Evolutionary conservation across 2,888 invertebrate genomes (phyloP), one percentile per base, ranked within the genome.

Genomic region (Trissonchulus latispiculum): DNA sequence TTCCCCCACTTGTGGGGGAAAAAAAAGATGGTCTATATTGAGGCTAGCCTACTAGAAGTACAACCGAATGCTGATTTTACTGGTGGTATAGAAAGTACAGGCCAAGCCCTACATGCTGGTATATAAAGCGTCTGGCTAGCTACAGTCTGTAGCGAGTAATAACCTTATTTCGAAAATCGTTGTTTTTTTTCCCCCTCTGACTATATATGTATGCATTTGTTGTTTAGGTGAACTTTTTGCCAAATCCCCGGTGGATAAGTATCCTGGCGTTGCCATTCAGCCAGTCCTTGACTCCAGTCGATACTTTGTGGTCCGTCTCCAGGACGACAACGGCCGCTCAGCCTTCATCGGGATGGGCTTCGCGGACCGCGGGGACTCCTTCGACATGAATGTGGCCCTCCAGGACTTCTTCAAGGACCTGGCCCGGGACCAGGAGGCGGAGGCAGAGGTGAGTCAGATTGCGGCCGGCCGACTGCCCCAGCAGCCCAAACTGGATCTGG

Each of bases 341-440:
- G 99, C 97, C 29, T 99, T 94, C 83, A 92, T 99, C 82, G 99
- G 99, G 0, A 88, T 97, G 72, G 99, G 99, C 18, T 99, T 97
- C 86, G 91, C 93, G 0, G 99, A 99, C 84, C 88, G 99, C 78
- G 93, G 95, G 32, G 99, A 99, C 85, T 95, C 97, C 69, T 99
- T 99, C 86, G 99, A 99, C 86, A 87, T 99, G 76, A 97, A 99
- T 86, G 99, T 99, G 36, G 91, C 97, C 61, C 87, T 99, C 72
- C 99, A 97, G 87, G 95, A 96, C 84, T 95, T 96, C 84, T 97
- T 97, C 83, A 97, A 97, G 86, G 86, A 78, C 80, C 81, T 64
- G 29, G 66, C 8, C 15, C 66, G 66, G 8, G 59, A 59, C n/a
- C n/a, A 18, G 18, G 18, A n/a, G n/a, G 18, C n/a, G 59, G 59